Conservation (phyloP, 2,888 invertebrate species). For the Caenorhabditis sp. region DNA sequence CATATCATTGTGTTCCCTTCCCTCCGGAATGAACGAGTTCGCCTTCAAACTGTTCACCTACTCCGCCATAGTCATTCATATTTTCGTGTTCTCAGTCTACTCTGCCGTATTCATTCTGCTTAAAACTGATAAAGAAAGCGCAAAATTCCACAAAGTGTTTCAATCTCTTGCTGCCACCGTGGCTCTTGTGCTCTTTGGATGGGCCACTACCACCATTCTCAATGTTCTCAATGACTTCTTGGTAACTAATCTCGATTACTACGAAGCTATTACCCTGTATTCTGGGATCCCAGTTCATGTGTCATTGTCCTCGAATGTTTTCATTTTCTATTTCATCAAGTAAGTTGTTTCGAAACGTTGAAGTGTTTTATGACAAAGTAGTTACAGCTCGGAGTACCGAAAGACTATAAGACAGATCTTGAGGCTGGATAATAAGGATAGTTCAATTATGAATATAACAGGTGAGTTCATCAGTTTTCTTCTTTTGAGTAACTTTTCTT, state of each 20-base stretch:
- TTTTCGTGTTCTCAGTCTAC: slow-evolving; percentile 24
- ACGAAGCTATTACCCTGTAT: slow-evolving; percentile 1
- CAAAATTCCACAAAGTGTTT: slow-evolving; percentile 45
- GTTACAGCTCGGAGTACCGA: slow-evolving; percentile 23
- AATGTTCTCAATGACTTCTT: slow-evolving; percentile 29
- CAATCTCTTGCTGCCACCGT: slow-evolving; percentile 44
- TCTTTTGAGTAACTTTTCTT: no score
- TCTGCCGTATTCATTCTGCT: slow-evolving; percentile 17
- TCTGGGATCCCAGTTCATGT: slow-evolving; percentile 51
- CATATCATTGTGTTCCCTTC: slow-evolving; percentile 29
- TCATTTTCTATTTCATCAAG: slow-evolving; percentile 55
- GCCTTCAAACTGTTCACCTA: slow-evolving; percentile 35
- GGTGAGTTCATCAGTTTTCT: no score
- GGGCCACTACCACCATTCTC: slow-evolving; percentile 27
- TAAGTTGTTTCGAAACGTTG: background rate
- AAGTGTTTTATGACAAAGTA: background rate
- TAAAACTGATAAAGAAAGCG: slow-evolving; percentile 15
- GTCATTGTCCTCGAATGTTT: slow-evolving; percentile 34
- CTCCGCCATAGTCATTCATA: slow-evolving; percentile 11
- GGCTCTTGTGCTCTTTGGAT: slow-evolving; percentile 42
- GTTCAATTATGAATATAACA: no score
- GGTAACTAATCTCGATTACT: slow-evolving; percentile 27
- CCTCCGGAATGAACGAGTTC: slow-evolving; percentile 21
- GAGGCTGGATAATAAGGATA: background rate
- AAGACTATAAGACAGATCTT: slow-evolving; percentile 2